Base-by-base conservation (phyloP, 2,888 invertebrate species). In the Himalopsyche japonica region DNA sequence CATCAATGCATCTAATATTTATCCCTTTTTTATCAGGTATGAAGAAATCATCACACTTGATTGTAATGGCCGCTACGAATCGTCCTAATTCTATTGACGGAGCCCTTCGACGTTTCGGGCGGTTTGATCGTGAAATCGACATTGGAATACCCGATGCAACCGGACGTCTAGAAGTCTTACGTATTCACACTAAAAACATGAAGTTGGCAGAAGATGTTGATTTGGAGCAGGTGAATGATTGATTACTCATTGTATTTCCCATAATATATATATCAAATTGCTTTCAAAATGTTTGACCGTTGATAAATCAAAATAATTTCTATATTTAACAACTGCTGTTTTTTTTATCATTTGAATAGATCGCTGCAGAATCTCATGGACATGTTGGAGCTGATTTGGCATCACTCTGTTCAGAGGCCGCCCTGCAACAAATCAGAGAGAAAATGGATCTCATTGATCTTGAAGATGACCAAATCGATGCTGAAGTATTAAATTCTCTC, bases 131-230 rank as follows among this genome's bases (percentile, higher is more conserved):
- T 87, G 99, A 99, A 93, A 99, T 99, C 87, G 99, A 99, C 91
- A 99, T 99, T 90, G 99, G 99, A 84, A 99, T 99, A 88, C 99
- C 99, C 0, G 99, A 99, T 92, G 98, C 99, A 0, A 98, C 98
- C 87, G 99, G 99, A 8, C 96, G 99, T 76, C 93, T 99, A 82
- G 99, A 99, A 92, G 97, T 99, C 87, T 93, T 99, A 88, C 96
- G 99, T 88, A 99, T 99, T 88, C 99, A 99, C 92, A 99, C 99
- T 49, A 99, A 99, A 93, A 99, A 99, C 91, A 99, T 99, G 99
- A 99, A 99, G 91, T 93, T 99, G 37, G 97, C 97, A 1, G 99
- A 99, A 88, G 99, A 99, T 90, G 99, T 99, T 0, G 99, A 99
- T 91, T 92, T 99, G 79, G 99, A 99, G 92, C 98, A 98, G 93